These are phyloP conservation scores for Ceriagrion tenellum DNA, from an alignment of 2,888 invertebrate genomes.

Conservation along the genomic window DNA sequence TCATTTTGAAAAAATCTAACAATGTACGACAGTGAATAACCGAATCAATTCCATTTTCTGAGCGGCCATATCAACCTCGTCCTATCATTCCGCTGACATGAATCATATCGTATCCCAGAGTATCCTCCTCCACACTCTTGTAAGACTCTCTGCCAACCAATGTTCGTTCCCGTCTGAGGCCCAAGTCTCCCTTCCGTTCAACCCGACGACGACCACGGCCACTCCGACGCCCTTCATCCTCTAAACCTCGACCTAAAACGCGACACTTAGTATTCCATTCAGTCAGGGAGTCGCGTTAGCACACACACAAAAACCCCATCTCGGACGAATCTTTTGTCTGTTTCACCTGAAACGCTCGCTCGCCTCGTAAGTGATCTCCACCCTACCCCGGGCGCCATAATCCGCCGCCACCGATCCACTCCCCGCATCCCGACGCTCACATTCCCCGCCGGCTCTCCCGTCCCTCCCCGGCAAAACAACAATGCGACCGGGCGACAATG, in stretches of 20 bases:
- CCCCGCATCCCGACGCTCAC: background rate
- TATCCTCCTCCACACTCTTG: background rate
- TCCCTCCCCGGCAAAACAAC: background rate
- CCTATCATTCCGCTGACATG: background rate
- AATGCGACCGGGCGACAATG: constrained; percentile 3
- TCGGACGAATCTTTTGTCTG: background rate
- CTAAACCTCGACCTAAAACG: constrained; percentile 4
- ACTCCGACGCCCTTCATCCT: background rate
- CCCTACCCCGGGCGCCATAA: too few relatives aligned
- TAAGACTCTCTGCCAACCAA: too few relatives aligned
- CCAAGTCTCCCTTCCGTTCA: background rate
- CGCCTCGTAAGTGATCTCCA: background rate
- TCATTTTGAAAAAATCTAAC: too few relatives aligned
- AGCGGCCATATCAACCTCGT: background rate
- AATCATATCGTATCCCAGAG: background rate
- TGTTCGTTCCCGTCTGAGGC: background rate
- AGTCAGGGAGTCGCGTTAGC: background rate
- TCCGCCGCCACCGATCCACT: too few relatives aligned
- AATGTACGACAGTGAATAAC: background rate
- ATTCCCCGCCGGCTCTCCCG: background rate
- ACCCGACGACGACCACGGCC: background rate
- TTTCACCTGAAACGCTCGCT: background rate
- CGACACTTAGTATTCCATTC: background rate
- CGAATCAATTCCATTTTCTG: background rate
- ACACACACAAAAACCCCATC: background rate